These are phyloP conservation scores for Euproctis similis DNA, from an alignment of 2,888 invertebrate species.

Conservation along the genomic window DNA sequence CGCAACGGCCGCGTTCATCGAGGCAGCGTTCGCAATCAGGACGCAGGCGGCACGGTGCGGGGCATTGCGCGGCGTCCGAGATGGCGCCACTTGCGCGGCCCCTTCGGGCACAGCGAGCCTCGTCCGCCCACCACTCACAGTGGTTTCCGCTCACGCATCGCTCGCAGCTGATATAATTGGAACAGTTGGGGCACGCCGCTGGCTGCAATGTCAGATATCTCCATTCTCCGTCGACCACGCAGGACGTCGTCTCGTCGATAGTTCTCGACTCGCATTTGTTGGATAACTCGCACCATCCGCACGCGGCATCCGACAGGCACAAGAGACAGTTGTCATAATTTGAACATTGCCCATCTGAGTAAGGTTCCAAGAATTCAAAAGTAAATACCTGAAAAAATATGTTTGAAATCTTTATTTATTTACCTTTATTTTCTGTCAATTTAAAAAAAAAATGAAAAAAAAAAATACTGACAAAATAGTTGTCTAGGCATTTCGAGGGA, in stretches of 20 bases:
- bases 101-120: constrained; percentile 88
- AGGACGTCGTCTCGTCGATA: constrained; percentile 79
- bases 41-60: constrained; percentile 86
- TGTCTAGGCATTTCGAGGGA: too few species aligned
- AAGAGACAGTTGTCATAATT: constrained; percentile 89
- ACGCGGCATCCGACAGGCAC: constrained; percentile 90
- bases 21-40: constrained; percentile 88
- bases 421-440: too few species aligned
- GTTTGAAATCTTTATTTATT: too few species aligned
- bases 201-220: constrained; percentile 88
- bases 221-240: constrained; percentile 78
- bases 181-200: constrained; percentile 89
- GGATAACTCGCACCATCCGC: constrained; percentile 94
- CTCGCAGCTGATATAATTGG: constrained; percentile 91
- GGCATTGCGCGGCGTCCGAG: constrained; percentile 79
- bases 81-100: constrained; percentile 84
- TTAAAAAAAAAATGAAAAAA: too few species aligned
- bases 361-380: constrained; percentile 92
- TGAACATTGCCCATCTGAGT: constrained; percentile 84
- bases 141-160: constrained; percentile 85
- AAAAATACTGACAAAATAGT: too few species aligned
- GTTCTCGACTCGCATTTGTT: constrained; percentile 80
- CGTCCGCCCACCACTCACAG: constrained; percentile 96
- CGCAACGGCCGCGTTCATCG: constrained; percentile 90
- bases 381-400: constrained; percentile 82